phyloP scores from a whole-genome alignment of 2,888 invertebrate species.

The Parnassius apollo region DNA sequence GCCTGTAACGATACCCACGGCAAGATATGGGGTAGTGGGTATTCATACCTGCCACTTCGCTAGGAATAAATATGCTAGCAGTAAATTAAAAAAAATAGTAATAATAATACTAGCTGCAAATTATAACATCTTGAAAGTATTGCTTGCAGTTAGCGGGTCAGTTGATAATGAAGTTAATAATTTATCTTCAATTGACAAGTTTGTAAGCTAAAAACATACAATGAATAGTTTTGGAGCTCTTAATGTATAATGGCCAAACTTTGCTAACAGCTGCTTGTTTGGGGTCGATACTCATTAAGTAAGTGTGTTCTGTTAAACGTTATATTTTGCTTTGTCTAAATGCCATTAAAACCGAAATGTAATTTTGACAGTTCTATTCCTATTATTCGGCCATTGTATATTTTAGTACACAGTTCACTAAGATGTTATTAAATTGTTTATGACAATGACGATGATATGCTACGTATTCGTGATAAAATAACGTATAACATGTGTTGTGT shows the following conservation, averaged over 20 bases:
- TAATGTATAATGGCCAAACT: conserved; percentile 42
- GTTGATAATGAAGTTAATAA: conserved; percentile 64
- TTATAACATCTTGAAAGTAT: conserved; percentile 54
- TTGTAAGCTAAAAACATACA: conserved; percentile 45
- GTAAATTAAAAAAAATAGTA: no score
- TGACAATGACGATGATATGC: no score
- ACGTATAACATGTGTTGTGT: no score
- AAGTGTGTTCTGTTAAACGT: conserved; percentile 5
- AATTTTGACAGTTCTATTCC: no score
- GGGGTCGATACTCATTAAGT: conserved; percentile 28
- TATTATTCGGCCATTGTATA: no score
- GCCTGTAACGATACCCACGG: no score
- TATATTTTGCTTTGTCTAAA: not conserved
- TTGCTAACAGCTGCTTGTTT: conserved; percentile 34
- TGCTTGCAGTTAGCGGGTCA: conserved; percentile 58
- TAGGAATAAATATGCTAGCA: no score
- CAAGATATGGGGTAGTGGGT: no score
- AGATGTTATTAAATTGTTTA: no score
- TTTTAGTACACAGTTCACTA: no score
- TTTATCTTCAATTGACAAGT: conserved; percentile 56
- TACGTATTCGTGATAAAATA: no score
- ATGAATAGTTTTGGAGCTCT: conserved; percentile 47
- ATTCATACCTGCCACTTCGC: no score
- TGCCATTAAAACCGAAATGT: not conserved
- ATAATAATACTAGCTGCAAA: conserved; percentile 20